Evolutionary conservation across 2,113 vertebrate species (phyloP).

Genomic region (Microcebus ravelobensis): DNA sequence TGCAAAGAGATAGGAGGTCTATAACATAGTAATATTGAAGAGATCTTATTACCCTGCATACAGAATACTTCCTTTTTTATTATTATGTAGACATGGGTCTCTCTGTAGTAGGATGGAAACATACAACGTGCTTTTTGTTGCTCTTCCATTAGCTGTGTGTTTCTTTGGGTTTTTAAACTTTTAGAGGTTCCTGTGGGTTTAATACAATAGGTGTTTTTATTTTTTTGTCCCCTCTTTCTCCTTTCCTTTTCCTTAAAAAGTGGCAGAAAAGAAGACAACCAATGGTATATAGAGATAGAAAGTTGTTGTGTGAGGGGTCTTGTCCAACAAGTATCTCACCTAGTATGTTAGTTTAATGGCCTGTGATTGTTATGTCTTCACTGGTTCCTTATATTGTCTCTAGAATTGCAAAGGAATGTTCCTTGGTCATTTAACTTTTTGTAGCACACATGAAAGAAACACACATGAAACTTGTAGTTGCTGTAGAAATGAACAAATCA

Average conservation of each 20-base stretch:
- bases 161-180: neutral
- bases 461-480: neutral
- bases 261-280: slow-evolving; percentile 24
- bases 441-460: neutral
- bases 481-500: neutral
- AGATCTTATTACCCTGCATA: neutral
- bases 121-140: neutral
- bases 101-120: neutral
- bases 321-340: neutral
- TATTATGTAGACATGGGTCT: slow-evolving; percentile 3
- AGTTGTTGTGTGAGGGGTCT: neutral
- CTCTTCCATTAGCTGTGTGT: neutral
- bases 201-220: neutral
- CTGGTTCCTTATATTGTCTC: neutral
- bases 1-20: neutral
- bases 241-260: neutral
- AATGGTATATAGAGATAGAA: neutral
- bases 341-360: neutral
- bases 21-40: neutral
- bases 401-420: neutral
- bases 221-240: neutral
- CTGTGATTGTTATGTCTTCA: neutral
- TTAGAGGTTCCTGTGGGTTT: slow-evolving; percentile 6
- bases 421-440: neutral
- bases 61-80: neutral